Evolutionary conservation across 2,797 vertebrate species (phyloP).

Genomic region (Megaceryle alcyon): DNA sequence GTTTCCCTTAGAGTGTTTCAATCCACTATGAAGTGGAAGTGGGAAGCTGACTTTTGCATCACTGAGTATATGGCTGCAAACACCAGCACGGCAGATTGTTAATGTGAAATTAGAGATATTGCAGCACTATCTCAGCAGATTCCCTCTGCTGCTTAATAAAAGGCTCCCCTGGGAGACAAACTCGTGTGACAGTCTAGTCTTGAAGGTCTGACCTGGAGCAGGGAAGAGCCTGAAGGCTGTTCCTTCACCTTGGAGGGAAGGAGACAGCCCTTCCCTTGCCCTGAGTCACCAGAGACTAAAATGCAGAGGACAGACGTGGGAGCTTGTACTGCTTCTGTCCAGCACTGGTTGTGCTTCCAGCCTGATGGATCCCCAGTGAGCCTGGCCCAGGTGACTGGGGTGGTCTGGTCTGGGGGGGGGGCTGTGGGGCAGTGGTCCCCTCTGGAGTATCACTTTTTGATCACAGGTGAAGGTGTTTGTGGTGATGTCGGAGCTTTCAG

Average conservation of each 20-base stretch:
- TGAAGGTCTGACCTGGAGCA: background rate
- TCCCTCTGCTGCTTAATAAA: background rate
- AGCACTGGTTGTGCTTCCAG: background rate
- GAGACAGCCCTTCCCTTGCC: background rate
- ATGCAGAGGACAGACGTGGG: background rate
- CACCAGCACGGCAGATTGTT: background rate
- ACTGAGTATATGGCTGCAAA: background rate
- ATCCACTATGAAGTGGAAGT: background rate
- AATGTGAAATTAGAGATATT: slow-evolving; percentile 17
- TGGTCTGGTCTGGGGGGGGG: background rate
- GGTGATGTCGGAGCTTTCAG: background rate
- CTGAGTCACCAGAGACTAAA: background rate
- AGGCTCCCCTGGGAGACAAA: background rate
- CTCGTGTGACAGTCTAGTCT: background rate
- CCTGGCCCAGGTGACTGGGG: background rate
- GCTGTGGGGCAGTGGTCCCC: background rate
- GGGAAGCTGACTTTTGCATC: background rate
- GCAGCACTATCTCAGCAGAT: background rate
- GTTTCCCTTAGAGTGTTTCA: background rate
- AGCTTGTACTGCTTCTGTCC: background rate
- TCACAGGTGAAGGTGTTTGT: background rate
- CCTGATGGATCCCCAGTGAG: background rate
- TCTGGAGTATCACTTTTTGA: background rate
- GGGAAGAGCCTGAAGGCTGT: background rate
- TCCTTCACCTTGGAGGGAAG: background rate